phyloP scores from a whole-genome alignment of 2,888 invertebrate genomes.

The Cryptops parisi region DNA sequence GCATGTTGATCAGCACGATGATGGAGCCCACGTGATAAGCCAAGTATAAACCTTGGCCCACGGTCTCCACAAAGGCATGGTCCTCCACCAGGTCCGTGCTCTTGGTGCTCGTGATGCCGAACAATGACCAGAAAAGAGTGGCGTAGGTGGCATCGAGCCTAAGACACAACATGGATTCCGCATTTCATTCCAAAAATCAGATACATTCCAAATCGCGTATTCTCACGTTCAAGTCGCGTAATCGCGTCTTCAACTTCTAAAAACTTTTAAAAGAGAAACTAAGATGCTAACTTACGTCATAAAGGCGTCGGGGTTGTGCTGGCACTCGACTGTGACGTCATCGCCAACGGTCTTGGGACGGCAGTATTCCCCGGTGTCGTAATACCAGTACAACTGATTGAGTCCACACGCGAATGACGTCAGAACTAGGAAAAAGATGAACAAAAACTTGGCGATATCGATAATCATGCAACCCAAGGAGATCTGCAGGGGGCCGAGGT shows the following conservation, averaged over 20 bases:
- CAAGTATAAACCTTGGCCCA: slow-evolving; percentile 34
- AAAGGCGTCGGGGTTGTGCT: slow-evolving; percentile 29
- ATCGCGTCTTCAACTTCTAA: too few species aligned
- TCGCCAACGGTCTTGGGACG: slow-evolving; percentile 22
- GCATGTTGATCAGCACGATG: slow-evolving; percentile 37
- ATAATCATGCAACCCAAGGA: slow-evolving; percentile 41
- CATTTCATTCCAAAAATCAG: background rate
- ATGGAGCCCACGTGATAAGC: slow-evolving; percentile 36
- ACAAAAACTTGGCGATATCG: slow-evolving; percentile 40
- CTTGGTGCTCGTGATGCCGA: slow-evolving; percentile 32
- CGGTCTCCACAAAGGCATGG: slow-evolving; percentile 31
- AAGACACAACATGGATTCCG: slow-evolving; percentile 15
- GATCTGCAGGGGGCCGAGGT: slow-evolving; percentile 40
- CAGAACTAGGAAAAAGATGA: slow-evolving; percentile 37
- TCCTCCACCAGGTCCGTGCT: slow-evolving; percentile 30
- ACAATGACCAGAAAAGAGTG: slow-evolving; percentile 36
- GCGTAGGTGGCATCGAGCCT: slow-evolving; percentile 34
- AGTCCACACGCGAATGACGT: slow-evolving; percentile 42
- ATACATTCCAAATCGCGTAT: too few species aligned
- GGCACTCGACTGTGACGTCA: slow-evolving; percentile 24
- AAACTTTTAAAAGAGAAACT: too few species aligned
- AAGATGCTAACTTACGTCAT: slow-evolving; percentile 29
- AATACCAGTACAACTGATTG: slow-evolving; percentile 53
- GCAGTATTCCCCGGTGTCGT: slow-evolving; percentile 34
- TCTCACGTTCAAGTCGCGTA: too few species aligned